phyloP scores from a whole-genome alignment of 2,888 invertebrate genomes.

The Clanis bilineata region DNA sequence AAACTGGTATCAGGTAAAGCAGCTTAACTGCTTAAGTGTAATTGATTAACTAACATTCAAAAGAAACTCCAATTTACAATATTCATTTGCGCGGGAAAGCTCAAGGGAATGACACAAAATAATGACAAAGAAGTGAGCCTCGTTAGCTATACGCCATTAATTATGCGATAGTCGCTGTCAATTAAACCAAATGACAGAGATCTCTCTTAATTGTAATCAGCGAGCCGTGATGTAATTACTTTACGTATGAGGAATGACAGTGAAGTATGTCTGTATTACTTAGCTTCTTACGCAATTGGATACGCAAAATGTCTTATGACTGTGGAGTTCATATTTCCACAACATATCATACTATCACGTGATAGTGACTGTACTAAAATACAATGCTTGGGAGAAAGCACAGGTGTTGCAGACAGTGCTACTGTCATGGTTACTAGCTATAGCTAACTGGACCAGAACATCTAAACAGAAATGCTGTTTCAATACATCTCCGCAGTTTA shows the following conservation, averaged over 20 bases:
- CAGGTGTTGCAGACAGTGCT: too few species aligned
- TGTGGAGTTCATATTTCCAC: background rate
- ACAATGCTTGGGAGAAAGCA: too few species aligned
- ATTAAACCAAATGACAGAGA: slow-evolving; percentile 51
- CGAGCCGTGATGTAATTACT: slow-evolving; percentile 21
- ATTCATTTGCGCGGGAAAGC: too few species aligned
- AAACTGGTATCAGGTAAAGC: too few species aligned
- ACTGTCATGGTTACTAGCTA: too few species aligned
- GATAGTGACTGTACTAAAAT: too few species aligned
- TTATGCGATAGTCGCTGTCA: slow-evolving; percentile 42
- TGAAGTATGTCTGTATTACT: slow-evolving; percentile 16
- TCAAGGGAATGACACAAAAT: background rate
- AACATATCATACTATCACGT: too few species aligned
- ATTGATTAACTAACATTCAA: background rate
- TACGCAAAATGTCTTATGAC: slow-evolving; percentile 4
- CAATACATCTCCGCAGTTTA: too few species aligned
- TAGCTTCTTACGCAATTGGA: slow-evolving; percentile 4
- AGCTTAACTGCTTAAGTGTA: too few species aligned
- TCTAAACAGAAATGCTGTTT: too few species aligned
- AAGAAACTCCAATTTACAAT: too few species aligned
- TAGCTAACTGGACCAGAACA: too few species aligned
- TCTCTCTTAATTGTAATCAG: slow-evolving; percentile 32
- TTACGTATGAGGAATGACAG: slow-evolving; percentile 9
- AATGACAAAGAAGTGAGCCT: slow-evolving; percentile 15
- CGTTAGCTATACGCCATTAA: slow-evolving; percentile 32